phyloP scores from a whole-genome alignment of 2,113 vertebrate species.

The Proteles cristata region DNA sequence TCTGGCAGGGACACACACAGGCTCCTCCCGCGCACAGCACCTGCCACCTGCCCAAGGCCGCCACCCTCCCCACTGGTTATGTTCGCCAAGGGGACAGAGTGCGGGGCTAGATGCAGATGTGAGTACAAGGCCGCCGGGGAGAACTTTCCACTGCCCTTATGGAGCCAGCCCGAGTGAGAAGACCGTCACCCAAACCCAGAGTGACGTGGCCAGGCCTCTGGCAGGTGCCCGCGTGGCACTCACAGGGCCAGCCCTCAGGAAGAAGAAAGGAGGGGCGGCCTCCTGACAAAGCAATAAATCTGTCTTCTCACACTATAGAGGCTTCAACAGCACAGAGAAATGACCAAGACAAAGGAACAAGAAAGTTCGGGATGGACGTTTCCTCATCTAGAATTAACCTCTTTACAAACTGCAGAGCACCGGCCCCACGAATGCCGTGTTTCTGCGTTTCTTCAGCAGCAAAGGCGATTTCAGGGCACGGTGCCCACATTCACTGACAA shows the following conservation, averaged over 20 bases:
- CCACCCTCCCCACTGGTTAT: neutral
- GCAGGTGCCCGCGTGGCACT: fast-evolving
- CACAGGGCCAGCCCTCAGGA: neutral
- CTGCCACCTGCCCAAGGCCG: neutral
- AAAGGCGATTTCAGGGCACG: neutral
- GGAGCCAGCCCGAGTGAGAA: neutral
- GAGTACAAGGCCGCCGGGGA: neutral
- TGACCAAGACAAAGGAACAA: neutral
- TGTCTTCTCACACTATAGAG: neutral
- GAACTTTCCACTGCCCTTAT: neutral
- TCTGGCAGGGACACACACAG: neutral
- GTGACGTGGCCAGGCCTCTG: neutral
- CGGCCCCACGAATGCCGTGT: neutral
- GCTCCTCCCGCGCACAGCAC: neutral
- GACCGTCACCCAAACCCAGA: neutral
- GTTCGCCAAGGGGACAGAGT: neutral
- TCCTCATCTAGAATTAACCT: neutral
- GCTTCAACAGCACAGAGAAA: neutral
- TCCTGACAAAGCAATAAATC: neutral
- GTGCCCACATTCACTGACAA: neutral
- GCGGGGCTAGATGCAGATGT: neutral
- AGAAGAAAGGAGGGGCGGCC: neutral
- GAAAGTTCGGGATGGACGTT: too few relatives aligned
- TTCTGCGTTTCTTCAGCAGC: neutral
- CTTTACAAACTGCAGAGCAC: neutral